phyloP scores from a whole-genome alignment of 2,797 vertebrate genomes.

The Sarcoramphus papa region DNA sequence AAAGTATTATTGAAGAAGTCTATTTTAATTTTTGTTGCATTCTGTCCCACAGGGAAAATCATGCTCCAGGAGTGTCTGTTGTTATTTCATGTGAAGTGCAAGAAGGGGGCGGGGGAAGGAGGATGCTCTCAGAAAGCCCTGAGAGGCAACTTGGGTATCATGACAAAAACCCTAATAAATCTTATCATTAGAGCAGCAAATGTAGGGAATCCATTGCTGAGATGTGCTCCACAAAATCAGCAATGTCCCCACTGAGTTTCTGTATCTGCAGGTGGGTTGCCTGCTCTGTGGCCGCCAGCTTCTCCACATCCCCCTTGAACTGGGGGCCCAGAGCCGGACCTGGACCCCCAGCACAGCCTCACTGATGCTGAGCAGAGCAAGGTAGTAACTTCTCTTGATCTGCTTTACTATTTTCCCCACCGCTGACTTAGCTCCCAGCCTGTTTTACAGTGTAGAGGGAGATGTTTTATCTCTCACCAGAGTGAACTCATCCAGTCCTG shows the following conservation, averaged over 20 bases:
- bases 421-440: not conserved
- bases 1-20: not conserved
- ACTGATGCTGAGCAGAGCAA: not conserved
- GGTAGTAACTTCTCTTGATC: not conserved
- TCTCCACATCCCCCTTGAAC: not conserved
- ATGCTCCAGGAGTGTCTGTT: not conserved
- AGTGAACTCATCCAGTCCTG: not conserved
- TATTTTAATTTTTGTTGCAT: not conserved
- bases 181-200: not conserved
- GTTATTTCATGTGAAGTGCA: not conserved
- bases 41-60: not conserved
- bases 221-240: not conserved
- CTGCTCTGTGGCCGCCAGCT: not conserved
- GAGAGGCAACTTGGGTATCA: not conserved
- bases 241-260: not conserved
- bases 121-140: not conserved
- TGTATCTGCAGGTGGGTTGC: not conserved
- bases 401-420: not conserved
- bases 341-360: not conserved
- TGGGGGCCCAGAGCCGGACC: not conserved
- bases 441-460: not conserved
- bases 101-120: fast-evolving
- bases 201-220: not conserved
- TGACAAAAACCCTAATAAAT: not conserved
- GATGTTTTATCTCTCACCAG: not conserved